Percentiles rank a stretch among this genome's conserved stretches.
These are phyloP conservation scores for Orthonyx spaldingii DNA, from an alignment of 2,113 vertebrate genomes.

Conservation along the genomic window DNA sequence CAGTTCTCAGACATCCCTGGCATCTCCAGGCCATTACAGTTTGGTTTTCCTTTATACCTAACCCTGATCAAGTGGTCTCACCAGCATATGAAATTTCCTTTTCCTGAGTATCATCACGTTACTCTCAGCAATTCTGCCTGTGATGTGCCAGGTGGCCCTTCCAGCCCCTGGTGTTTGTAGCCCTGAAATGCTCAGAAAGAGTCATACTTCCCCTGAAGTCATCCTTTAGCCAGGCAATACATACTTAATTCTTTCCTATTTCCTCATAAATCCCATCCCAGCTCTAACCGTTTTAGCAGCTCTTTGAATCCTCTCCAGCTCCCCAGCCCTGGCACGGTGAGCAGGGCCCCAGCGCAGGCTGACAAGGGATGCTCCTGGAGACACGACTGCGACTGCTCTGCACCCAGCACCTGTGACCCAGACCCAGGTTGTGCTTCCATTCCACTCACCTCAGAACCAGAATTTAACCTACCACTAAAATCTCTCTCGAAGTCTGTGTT, in stretches of 20 bases:
- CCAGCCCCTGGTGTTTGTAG: neutral
- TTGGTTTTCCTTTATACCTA: neutral
- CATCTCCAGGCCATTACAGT: neutral
- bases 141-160: neutral
- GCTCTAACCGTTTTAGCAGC: neutral
- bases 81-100: neutral
- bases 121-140: neutral
- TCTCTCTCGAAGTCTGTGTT: neutral
- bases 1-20: neutral
- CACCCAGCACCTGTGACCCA: neutral
- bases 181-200: neutral
- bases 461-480: neutral
- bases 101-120: neutral
- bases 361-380: neutral
- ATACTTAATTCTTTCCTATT: neutral
- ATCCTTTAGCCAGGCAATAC: neutral
- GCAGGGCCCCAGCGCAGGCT: neutral
- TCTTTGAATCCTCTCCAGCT: neutral
- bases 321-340: neutral
- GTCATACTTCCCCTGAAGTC: neutral
- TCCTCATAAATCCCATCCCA: neutral
- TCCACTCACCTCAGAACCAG: neutral
- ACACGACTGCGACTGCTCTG: neutral
- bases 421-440: neutral
- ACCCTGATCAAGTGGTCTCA: neutral